Evolutionary conservation across 2,797 vertebrate species (phyloP).

Genomic region (Spheniscus humboldti): DNA sequence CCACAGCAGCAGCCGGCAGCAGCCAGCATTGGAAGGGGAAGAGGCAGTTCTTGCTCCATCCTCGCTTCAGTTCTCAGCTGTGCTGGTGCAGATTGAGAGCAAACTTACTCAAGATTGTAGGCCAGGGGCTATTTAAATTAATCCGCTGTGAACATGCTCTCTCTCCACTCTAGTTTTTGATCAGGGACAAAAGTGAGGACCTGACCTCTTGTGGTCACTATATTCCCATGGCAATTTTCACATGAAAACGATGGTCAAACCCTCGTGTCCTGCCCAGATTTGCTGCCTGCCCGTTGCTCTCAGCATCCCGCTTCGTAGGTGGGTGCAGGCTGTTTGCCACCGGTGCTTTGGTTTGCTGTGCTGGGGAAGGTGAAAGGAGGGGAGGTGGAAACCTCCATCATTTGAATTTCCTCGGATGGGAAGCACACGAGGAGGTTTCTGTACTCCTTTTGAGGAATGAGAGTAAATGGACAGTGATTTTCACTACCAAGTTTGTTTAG

Average conservation of each 20-base stretch:
- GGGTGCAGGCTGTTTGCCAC: neutral
- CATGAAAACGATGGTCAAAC: fast-evolving
- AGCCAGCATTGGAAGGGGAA: fast-evolving
- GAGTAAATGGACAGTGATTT: neutral
- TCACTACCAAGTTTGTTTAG: neutral
- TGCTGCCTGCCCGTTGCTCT: neutral
- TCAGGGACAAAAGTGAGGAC: conserved; percentile 34
- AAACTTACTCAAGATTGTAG: neutral
- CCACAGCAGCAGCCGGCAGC: neutral
- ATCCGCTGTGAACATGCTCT: neutral
- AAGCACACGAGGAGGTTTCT: neutral
- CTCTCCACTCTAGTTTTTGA: neutral
- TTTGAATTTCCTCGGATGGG: neutral
- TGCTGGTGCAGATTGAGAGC: neutral
- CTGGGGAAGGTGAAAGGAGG: neutral
- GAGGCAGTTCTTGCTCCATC: neutral
- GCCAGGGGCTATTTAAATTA: neutral
- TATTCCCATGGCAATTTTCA: neutral
- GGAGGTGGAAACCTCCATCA: neutral
- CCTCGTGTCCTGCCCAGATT: neutral
- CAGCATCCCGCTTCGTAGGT: neutral
- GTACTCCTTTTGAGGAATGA: neutral
- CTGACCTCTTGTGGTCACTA: conserved; percentile 44
- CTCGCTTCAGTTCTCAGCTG: neutral
- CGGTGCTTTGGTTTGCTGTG: neutral